phyloP scores from a whole-genome alignment of 2,888 invertebrate species.

The Ornithoptera alexandrae region DNA sequence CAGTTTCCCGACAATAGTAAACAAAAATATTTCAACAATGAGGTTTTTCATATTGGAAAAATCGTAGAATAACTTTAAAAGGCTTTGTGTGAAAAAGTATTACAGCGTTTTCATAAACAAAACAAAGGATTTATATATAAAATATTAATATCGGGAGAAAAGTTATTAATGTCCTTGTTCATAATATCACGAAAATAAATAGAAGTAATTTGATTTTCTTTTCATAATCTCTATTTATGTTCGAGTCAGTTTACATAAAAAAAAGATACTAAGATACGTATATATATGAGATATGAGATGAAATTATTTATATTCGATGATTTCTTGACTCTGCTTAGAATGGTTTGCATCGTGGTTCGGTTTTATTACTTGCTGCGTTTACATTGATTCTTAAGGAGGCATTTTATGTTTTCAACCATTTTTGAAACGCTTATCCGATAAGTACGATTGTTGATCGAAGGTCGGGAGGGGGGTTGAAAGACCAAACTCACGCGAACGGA shows the following conservation, averaged over 20 bases:
- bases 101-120: not conserved
- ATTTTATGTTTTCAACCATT: not conserved
- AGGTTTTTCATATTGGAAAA: not conserved
- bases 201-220: not conserved
- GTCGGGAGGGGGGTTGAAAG: not conserved
- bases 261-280: too few species aligned
- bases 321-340: too few species aligned
- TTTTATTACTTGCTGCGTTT: not conserved
- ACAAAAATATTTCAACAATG: not conserved
- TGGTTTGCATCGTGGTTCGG: not conserved
- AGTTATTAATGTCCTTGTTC: not conserved
- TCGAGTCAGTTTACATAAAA: too few species aligned
- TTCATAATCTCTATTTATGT: not conserved
- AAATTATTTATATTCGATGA: too few species aligned
- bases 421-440: not conserved
- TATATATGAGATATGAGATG: too few species aligned
- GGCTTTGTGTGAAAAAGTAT: not conserved
- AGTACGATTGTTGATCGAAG: constrained; percentile 1
- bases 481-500: constrained; percentile 1
- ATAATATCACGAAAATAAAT: too few species aligned
- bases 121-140: not conserved
- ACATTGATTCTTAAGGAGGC: not conserved
- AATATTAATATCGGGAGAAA: not conserved
- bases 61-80: not conserved
- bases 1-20: not conserved